phyloP scores from a whole-genome alignment of 2,797 vertebrate species.

The Poeciliopsis turneri region DNA sequence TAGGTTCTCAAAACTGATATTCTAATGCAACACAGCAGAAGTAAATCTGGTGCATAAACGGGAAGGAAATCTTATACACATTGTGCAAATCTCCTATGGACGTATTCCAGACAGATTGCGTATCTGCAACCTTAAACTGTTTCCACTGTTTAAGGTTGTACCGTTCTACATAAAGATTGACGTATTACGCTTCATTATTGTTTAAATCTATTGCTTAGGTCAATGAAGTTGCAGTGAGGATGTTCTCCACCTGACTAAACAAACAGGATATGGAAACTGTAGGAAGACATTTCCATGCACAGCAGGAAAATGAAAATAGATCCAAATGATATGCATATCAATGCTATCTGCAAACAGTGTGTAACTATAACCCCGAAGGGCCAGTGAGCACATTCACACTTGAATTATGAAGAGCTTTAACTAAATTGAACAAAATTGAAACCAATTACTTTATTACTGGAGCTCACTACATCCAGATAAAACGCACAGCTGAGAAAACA shows the following conservation, averaged over 20 bases:
- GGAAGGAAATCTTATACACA: background rate
- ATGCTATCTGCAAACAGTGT: background rate
- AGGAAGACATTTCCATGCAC: background rate
- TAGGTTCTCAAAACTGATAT: background rate
- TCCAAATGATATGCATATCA: background rate
- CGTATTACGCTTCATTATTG: background rate
- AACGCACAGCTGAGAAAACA: background rate
- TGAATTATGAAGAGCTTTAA: conserved; percentile 2
- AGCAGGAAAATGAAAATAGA: background rate
- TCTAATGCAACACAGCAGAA: background rate
- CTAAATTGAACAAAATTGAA: background rate
- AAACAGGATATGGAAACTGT: background rate
- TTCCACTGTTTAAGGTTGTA: background rate
- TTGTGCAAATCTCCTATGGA: background rate
- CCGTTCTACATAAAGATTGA: background rate
- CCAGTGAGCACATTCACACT: background rate
- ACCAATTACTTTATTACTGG: background rate
- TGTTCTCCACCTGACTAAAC: background rate
- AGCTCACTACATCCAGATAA: background rate
- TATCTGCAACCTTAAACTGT: background rate
- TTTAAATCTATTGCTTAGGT: conserved; percentile 1
- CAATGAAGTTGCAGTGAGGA: background rate
- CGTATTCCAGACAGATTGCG: background rate
- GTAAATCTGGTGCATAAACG: background rate
- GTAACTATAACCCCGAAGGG: background rate